Evolutionary conservation across 2,888 invertebrate genomes (phyloP).

Genomic region (Autographa gamma): DNA sequence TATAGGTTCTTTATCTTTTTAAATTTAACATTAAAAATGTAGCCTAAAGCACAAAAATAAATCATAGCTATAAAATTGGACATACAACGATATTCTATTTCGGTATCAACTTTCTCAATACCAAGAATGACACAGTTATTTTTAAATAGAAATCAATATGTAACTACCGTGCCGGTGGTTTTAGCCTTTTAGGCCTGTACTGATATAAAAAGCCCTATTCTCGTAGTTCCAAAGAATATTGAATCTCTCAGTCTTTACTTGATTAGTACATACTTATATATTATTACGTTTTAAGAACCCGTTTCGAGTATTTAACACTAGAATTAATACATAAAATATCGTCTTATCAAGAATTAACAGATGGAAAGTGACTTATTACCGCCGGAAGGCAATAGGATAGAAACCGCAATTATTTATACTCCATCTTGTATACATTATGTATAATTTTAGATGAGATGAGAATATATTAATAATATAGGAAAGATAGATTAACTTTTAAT

Average conservation of each 20-base stretch:
- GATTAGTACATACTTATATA: neutral
- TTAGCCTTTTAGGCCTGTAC: neutral
- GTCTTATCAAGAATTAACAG: conserved; percentile 28
- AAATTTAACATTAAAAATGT: neutral
- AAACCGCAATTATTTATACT: conserved; percentile 27
- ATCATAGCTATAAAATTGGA: neutral
- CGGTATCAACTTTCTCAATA: conserved; percentile 14
- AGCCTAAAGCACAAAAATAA: neutral
- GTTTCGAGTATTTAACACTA: conserved; percentile 6
- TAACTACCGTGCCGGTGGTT: conserved; percentile 3
- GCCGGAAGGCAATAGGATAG: conserved; percentile 22
- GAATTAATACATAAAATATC: conserved; percentile 15
- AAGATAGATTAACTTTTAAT: neutral
- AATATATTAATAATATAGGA: conserved; percentile 17
- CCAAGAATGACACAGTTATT: conserved; percentile 39
- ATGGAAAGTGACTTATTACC: conserved; percentile 27
- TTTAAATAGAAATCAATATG: conserved; percentile 40
- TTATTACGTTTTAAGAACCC: neutral
- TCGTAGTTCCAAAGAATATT: too few relatives aligned
- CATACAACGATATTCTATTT: conserved; percentile 24
- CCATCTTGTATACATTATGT: conserved; percentile 17
- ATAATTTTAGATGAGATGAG: conserved; percentile 12
- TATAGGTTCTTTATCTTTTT: too few relatives aligned
- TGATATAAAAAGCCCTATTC: too few relatives aligned
- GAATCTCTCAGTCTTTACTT: too few relatives aligned